phyloP scores from a whole-genome alignment of 2,113 vertebrate species.

The Nycticryphes semicollaris region DNA sequence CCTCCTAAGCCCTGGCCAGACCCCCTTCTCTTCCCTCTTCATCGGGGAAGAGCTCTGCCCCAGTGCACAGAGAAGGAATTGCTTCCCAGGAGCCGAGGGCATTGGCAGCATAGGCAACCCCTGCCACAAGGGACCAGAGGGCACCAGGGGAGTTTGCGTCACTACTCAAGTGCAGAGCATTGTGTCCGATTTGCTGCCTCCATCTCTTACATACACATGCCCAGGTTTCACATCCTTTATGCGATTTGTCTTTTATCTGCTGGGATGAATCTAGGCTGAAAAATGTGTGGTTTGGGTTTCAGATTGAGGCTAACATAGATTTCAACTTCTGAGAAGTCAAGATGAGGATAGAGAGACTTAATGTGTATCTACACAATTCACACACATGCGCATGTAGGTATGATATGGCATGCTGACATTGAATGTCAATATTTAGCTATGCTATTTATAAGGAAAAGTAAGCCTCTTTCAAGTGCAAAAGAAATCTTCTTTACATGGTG shows the following conservation, averaged over 20 bases:
- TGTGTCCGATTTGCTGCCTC: background rate
- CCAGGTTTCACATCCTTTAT: background rate
- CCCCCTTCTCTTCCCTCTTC: background rate
- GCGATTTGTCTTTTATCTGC: background rate
- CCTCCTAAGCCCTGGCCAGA: background rate
- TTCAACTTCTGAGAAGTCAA: background rate
- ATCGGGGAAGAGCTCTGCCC: background rate
- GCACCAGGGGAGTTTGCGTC: background rate
- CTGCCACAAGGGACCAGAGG: background rate
- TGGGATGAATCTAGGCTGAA: background rate
- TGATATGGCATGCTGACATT: background rate
- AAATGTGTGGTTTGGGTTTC: background rate
- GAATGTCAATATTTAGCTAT: background rate
- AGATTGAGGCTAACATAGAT: background rate
- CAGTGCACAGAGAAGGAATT: background rate
- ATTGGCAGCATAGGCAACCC: background rate
- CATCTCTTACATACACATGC: background rate
- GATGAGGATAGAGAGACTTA: background rate
- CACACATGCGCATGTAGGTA: background rate
- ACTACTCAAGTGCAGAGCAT: fast-evolving
- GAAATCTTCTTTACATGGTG: background rate
- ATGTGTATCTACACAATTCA: background rate
- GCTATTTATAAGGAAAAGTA: background rate
- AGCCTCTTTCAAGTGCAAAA: background rate
- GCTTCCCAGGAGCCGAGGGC: background rate